phyloP scores from a whole-genome alignment of 2,113 vertebrate species.

The Zapornia atra region DNA sequence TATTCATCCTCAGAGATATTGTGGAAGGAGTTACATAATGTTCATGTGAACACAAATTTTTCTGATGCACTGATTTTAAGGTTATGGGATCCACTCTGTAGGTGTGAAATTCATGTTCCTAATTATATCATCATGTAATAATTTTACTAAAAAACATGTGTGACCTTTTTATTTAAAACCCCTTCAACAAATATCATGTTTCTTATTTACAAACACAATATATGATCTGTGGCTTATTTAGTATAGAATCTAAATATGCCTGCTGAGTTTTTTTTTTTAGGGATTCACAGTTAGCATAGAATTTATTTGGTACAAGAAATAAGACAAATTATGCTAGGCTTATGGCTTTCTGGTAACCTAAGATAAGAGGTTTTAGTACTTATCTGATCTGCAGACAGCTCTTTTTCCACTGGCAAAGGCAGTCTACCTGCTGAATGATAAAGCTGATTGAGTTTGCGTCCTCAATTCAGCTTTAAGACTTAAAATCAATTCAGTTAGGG shows the following conservation, averaged over 20 bases:
- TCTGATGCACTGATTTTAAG: background rate
- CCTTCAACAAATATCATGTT: background rate
- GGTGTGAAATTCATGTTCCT: background rate
- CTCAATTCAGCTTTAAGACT: slow-evolving; percentile 8
- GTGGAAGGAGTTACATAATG: background rate
- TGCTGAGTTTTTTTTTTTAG: background rate
- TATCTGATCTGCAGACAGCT: background rate
- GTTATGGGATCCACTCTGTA: background rate
- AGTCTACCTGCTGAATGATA: background rate
- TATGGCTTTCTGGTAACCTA: background rate
- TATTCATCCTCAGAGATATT: background rate
- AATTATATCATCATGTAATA: background rate
- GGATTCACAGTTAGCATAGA: background rate
- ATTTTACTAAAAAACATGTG: background rate
- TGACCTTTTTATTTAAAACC: background rate
- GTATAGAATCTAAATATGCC: background rate
- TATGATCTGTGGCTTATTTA: background rate
- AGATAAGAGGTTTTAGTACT: background rate
- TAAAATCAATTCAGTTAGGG: slow-evolving; percentile 18
- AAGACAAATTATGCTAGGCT: background rate
- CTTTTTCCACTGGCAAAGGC: background rate
- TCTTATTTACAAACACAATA: background rate
- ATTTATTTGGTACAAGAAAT: background rate
- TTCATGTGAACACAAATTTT: background rate
- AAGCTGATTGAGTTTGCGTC: slow-evolving; percentile 6